phyloP scores from a whole-genome alignment of 2,888 invertebrate species.

The Orthosia gothica region DNA sequence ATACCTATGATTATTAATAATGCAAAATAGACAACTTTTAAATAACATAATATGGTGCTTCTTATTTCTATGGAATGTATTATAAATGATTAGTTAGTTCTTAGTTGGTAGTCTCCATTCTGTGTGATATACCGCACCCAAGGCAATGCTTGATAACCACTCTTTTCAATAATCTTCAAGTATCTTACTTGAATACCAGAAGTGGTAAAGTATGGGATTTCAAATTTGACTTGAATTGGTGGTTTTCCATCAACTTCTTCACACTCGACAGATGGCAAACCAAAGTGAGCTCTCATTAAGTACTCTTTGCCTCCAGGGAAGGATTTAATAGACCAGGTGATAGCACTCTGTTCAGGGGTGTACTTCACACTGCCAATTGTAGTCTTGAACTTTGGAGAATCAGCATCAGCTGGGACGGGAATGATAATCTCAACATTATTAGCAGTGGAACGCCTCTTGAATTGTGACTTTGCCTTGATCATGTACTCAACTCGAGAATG shows the following conservation, averaged over 20 bases:
- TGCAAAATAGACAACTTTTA: slow-evolving; percentile 79
- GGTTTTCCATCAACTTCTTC: slow-evolving; percentile 99
- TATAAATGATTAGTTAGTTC: slow-evolving; percentile 94
- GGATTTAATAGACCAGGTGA: slow-evolving; percentile 99
- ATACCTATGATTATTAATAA: slow-evolving; percentile 75
- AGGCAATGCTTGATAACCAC: slow-evolving; percentile 99
- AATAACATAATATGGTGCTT: slow-evolving; percentile 72
- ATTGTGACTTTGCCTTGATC: slow-evolving; percentile 99
- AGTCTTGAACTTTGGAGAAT: slow-evolving; percentile 99
- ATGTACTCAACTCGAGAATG: slow-evolving; percentile 99
- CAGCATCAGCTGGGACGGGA: slow-evolving; percentile 99
- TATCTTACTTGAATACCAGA: slow-evolving; percentile 99
- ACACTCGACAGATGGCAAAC: slow-evolving; percentile 98
- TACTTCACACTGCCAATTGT: slow-evolving; percentile 99
- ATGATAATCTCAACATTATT: slow-evolving; percentile 99
- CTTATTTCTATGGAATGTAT: slow-evolving; percentile 74
- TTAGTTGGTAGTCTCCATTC: slow-evolving; percentile 99
- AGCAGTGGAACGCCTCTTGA: slow-evolving; percentile 99
- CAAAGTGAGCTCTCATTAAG: slow-evolving; percentile 99
- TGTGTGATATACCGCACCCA: slow-evolving; percentile 99
- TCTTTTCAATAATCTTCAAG: slow-evolving; percentile 99
- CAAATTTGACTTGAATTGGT: slow-evolving; percentile 99
- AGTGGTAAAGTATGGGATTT: slow-evolving; percentile 99
- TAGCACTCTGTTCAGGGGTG: slow-evolving; percentile 98
- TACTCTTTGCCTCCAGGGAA: slow-evolving; percentile 99